Evolutionary conservation across 2,113 vertebrate species (phyloP).

Genomic region (Petrocephalus zakoni): DNA sequence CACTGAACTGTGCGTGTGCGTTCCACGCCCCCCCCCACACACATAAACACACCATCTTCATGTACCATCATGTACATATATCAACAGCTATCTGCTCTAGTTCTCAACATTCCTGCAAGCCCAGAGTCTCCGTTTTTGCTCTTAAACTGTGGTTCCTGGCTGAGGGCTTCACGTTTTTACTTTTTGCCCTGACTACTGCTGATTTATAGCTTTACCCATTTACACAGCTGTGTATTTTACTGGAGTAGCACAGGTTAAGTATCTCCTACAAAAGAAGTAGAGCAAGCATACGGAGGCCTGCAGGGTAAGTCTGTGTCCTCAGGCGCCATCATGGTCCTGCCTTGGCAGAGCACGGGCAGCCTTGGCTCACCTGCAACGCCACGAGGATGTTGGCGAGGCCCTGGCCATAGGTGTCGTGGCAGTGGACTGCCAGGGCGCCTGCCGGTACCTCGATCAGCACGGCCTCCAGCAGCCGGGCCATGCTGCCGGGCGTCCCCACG

Average conservation of each 20-base stretch:
- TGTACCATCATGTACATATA: not conserved
- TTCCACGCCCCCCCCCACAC: not conserved
- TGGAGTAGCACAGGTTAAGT: not conserved
- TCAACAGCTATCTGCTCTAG: not conserved
- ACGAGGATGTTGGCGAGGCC: slow-evolving; percentile 86
- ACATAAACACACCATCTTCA: slow-evolving; percentile 13
- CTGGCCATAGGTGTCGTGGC: slow-evolving; percentile 91
- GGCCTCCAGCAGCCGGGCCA: slow-evolving; percentile 77
- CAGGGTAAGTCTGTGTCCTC: not conserved
- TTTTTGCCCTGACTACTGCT: not conserved
- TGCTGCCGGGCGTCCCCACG: slow-evolving; percentile 81
- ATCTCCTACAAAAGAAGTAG: not conserved
- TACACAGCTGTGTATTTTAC: not conserved
- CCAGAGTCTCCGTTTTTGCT: not conserved
- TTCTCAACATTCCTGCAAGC: not conserved
- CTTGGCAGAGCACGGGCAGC: not conserved
- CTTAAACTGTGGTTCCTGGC: not conserved
- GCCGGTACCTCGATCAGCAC: slow-evolving; percentile 82
- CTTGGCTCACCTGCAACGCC: slow-evolving; percentile 79
- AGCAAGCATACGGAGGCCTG: not conserved
- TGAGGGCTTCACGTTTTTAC: not conserved
- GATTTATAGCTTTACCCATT: not conserved
- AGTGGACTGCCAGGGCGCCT: slow-evolving; percentile 79
- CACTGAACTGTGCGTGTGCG: slow-evolving; percentile 34
- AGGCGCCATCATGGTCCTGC: not conserved